Percentiles rank a stretch among this genome's conserved stretches.
phyloP scores from a whole-genome alignment of 2,113 vertebrate species.

The Nesoenas mayeri region DNA sequence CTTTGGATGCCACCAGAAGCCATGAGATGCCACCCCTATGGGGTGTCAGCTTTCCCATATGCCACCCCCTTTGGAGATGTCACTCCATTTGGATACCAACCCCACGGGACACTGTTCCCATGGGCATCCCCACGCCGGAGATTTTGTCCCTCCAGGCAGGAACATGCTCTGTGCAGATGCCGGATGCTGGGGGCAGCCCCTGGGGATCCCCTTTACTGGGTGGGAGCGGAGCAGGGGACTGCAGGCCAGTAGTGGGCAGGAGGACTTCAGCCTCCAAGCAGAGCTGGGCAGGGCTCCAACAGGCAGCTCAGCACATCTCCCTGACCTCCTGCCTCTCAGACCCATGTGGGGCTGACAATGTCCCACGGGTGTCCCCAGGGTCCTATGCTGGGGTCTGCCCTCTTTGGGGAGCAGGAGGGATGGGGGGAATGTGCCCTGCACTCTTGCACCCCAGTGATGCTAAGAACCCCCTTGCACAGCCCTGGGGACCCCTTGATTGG shows the following conservation, averaged over 20 bases:
- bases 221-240: background rate
- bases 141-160: background rate
- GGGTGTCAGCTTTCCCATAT: background rate
- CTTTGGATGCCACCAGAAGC: background rate
- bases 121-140: too few relatives aligned
- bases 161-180: background rate
- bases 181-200: background rate
- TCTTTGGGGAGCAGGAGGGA: background rate
- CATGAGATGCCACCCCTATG: background rate
- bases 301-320: background rate
- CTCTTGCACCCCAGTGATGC: accelerated
- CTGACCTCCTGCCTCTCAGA: background rate
- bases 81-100: background rate
- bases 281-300: background rate
- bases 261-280: background rate
- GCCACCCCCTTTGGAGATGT: background rate
- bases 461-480: background rate
- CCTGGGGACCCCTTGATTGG: too few relatives aligned
- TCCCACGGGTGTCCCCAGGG: background rate
- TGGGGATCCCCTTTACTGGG: accelerated
- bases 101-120: background rate
- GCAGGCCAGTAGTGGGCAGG: background rate
- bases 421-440: background rate
- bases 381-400: background rate
- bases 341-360: accelerated